Base-by-base conservation (phyloP, 2,113 vertebrate genomes). In the Tringa solitaria region DNA sequence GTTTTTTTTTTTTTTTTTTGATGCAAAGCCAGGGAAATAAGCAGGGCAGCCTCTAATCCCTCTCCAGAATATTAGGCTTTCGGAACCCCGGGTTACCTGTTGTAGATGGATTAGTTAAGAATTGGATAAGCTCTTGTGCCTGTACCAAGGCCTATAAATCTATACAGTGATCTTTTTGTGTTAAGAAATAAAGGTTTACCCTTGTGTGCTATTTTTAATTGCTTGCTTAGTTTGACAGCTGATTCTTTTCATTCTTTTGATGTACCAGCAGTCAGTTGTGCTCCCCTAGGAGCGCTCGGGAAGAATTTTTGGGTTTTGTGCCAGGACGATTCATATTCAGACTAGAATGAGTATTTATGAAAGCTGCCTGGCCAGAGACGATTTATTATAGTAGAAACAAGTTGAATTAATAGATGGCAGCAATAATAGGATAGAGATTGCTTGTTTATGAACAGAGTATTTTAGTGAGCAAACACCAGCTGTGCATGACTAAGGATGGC, bases 401-500 rank as follows among this genome's bases (percentile, higher is more conserved):
- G 96, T 96, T 93, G 91, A 95, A 97, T 98, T 98, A 98, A 96
- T 97, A 97, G 96, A 96, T 97, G 89, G 88, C 72, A 96, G 68
- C 91, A 94, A 97, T 93, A 97, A 97, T 96, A 92, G 94, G 63
- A 93, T 96, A 95, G 94, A 96, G 92, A 94, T 95, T 95, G 76
- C 96, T 97, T 98, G 95, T 97, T 98, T 97, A 95, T 97, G 97
- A 97, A 97, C 72, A 93, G 95, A 97, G 89, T 97, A 94, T 98
- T 98, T 97, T 96, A 94, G 96, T 97, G 97, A 97, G 96, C 95
- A 97, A 97, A 96, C 86, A 95, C 96, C 98, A 98, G 97, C 98
- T 98, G 97, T 97, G 96, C 59, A 30, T 96, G 97, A 96, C 96
- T 96, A 93, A 97, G 89, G 93, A 79, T 98, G 98, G 98, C 98